A percentile compares a stretch with the other conserved stretches of the same genome.
phyloP scores from a whole-genome alignment of 2,888 invertebrate genomes.

The Drosophila imparisetae region DNA sequence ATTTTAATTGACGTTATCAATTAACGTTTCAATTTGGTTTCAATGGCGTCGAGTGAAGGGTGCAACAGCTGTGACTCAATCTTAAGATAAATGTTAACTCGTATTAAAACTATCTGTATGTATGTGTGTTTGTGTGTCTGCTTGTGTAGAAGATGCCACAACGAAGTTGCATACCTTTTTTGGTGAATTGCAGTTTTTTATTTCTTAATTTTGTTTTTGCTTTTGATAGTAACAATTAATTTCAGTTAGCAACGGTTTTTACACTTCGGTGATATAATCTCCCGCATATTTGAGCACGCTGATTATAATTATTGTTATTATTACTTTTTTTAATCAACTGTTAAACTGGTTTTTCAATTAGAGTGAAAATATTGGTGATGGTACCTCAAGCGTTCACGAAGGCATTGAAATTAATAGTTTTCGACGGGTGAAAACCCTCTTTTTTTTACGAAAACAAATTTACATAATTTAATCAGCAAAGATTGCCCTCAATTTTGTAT shows the following conservation, averaged over 20 bases:
- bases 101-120: not conserved
- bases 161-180: slow-evolving; percentile 70
- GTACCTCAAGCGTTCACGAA: slow-evolving; percentile 53
- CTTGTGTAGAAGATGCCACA: slow-evolving; percentile 50
- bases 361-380: slow-evolving; percentile 78
- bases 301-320: slow-evolving; percentile 59
- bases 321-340: slow-evolving; percentile 66
- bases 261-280: slow-evolving; percentile 69
- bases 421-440: slow-evolving; percentile 70
- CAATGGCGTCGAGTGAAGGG: slow-evolving; percentile 44
- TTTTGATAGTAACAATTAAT: slow-evolving; percentile 68
- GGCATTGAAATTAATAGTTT: slow-evolving; percentile 57
- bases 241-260: slow-evolving; percentile 53
- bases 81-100: slow-evolving; percentile 7
- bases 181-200: slow-evolving; percentile 51
- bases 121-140: not conserved
- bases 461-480: slow-evolving; percentile 67
- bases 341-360: slow-evolving; percentile 80
- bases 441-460: slow-evolving; percentile 52
- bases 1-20: slow-evolving; percentile 65
- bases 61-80: slow-evolving; percentile 28
- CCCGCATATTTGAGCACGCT: slow-evolving; percentile 43
- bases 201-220: slow-evolving; percentile 8
- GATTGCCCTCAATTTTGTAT: slow-evolving; percentile 66
- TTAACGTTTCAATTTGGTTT: slow-evolving; percentile 35